A percentile compares a stretch with the other conserved stretches of the same genome.
Evolutionary conservation across 2,797 vertebrate species (phyloP).

Genomic region (Hemitrygon akajei): DNA sequence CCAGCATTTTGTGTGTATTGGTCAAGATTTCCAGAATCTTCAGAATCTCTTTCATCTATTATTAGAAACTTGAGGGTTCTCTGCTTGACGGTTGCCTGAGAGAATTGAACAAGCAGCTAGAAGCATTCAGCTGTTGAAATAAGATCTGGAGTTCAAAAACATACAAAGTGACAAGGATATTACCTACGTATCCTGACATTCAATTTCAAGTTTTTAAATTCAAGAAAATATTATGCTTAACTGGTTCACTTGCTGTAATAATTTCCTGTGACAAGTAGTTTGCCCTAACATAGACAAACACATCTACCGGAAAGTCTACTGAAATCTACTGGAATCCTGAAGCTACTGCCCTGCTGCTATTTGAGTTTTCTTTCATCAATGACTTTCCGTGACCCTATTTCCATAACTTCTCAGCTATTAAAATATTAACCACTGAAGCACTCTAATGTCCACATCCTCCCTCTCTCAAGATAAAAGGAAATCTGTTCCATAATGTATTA

Average conservation of each 20-base stretch:
- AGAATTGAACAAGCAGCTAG: not conserved
- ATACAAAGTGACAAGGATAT: not conserved
- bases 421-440: not conserved
- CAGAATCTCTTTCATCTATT: not conserved
- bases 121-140: not conserved
- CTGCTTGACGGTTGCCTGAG: not conserved
- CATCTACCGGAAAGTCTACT: not conserved
- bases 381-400: not conserved
- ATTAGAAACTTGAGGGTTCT: not conserved
- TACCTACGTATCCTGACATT: not conserved
- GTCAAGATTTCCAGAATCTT: no score
- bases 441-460: no score
- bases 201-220: not conserved
- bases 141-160: not conserved
- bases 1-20: no score
- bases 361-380: not conserved
- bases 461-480: not conserved
- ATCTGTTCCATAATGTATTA: not conserved
- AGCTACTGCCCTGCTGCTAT: not conserved
- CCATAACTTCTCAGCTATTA: not conserved
- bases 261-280: not conserved
- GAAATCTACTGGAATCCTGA: no score
- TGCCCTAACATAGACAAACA: not conserved
- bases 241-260: not conserved
- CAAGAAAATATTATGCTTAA: not conserved